Conservation (phyloP, 2,113 vertebrate species). For the Bothrops jararaca region DNA sequence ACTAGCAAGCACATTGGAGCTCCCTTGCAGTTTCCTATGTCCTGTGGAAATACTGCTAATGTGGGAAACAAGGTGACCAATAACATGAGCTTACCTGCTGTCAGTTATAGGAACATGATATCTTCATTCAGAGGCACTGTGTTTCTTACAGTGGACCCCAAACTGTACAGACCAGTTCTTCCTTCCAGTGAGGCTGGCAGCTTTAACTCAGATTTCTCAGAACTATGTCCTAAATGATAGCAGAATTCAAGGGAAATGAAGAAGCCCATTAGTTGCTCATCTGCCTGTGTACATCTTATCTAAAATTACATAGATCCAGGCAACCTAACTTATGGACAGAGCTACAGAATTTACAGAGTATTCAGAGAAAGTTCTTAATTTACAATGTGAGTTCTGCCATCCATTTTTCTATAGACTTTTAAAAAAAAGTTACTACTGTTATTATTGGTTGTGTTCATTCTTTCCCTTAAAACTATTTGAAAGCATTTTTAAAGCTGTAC, state of each 20-base stretch:
- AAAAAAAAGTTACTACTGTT: background rate
- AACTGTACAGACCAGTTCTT: background rate
- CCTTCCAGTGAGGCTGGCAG: background rate
- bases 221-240: background rate
- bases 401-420: background rate
- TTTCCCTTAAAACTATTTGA: background rate
- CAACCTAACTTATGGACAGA: background rate
- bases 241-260: background rate
- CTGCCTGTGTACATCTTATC: background rate
- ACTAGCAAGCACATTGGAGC: slow-evolving; percentile 25
- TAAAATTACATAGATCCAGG: too few species aligned
- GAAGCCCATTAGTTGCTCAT: background rate
- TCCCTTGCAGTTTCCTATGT: background rate
- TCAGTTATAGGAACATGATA: background rate
- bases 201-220: background rate
- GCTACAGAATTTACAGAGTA: background rate
- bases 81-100: background rate
- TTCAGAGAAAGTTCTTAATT: background rate
- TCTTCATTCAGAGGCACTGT: background rate
- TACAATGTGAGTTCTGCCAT: background rate
- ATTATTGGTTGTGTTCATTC: background rate
- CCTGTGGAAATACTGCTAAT: background rate
- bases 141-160: background rate
- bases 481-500: background rate
- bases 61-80: background rate